A percentile compares a stretch with the other conserved stretches of the same genome.
These are phyloP conservation scores for Brachionus calyciflorus DNA, from an alignment of 1,140 invertebrate species.

Conservation along the genomic window DNA sequence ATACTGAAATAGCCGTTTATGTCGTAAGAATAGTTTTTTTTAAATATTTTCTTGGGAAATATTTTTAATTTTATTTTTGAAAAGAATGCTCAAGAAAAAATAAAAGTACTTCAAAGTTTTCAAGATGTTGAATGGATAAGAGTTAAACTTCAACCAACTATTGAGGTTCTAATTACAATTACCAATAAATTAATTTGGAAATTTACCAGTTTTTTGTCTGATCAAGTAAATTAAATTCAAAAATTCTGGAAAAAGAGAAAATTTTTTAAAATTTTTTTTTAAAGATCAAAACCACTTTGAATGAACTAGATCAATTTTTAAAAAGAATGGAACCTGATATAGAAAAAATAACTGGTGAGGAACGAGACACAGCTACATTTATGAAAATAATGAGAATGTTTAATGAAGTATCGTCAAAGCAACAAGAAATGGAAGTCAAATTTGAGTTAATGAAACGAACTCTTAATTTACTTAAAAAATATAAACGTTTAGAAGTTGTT, in stretches of 20 bases:
- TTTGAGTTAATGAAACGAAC: slow-evolving; percentile 59
- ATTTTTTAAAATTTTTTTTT: background rate
- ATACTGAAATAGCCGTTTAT: slow-evolving; percentile 60
- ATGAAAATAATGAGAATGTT: slow-evolving; percentile 62
- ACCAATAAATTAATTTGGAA: slow-evolving; percentile 61
- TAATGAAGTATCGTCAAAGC: slow-evolving; percentile 60
- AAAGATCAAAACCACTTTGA: slow-evolving; percentile 48
- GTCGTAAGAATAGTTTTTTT: slow-evolving; percentile 53
- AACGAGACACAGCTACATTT: slow-evolving; percentile 59
- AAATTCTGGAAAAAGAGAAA: background rate
- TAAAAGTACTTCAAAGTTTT: slow-evolving; percentile 12
- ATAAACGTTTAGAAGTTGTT: slow-evolving; percentile 56
- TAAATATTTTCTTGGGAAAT: too few relatives aligned
- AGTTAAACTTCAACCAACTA: slow-evolving; percentile 58
- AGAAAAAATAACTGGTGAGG: slow-evolving; percentile 60
- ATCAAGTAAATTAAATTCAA: slow-evolving; percentile 53
- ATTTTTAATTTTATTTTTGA: slow-evolving; percentile 10
- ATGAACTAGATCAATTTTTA: slow-evolving; percentile 56
- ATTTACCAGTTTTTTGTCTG: slow-evolving; percentile 59
- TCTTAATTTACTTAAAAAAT: slow-evolving; percentile 58
- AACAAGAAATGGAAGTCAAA: slow-evolving; percentile 59
- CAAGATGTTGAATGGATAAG: slow-evolving; percentile 55
- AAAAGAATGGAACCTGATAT: slow-evolving; percentile 60
- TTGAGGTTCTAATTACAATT: slow-evolving; percentile 59
- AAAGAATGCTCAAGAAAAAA: slow-evolving; percentile 44